A percentile compares a stretch with the other conserved stretches of the same genome.
phyloP scores from a whole-genome alignment of 2,797 vertebrate species.

The Prionace glauca region DNA sequence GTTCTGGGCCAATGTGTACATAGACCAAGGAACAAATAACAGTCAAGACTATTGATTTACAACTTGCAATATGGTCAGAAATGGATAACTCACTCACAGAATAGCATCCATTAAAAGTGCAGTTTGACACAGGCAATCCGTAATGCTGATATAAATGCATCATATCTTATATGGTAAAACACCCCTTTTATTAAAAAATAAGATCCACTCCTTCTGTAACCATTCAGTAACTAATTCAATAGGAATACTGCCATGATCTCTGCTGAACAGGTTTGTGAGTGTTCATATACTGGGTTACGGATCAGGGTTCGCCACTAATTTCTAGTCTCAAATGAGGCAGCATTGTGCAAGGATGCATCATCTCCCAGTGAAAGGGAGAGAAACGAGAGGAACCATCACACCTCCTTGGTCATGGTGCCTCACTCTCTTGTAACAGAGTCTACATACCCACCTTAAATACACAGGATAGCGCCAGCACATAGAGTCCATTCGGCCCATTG shows the following conservation, averaged over 20 bases:
- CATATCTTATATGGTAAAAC: background rate
- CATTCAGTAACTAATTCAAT: background rate
- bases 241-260: background rate
- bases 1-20: background rate
- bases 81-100: background rate
- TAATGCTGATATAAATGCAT: background rate
- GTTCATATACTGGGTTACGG: background rate
- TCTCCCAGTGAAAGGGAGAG: background rate
- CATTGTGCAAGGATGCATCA: background rate
- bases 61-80: background rate
- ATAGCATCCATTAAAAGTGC: background rate
- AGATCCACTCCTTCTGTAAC: background rate
- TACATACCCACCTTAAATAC: background rate
- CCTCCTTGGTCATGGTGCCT: background rate
- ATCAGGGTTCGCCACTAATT: background rate
- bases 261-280: background rate
- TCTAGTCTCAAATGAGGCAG: background rate
- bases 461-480: too few species aligned
- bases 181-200: background rate
- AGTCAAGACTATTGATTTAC: background rate
- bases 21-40: background rate
- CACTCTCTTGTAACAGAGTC: background rate
- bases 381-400: background rate
- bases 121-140: background rate
- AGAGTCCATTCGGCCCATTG: too few species aligned